Conservation (phyloP, 2,113 vertebrate genomes). For the Arvicanthis niloticus region DNA sequence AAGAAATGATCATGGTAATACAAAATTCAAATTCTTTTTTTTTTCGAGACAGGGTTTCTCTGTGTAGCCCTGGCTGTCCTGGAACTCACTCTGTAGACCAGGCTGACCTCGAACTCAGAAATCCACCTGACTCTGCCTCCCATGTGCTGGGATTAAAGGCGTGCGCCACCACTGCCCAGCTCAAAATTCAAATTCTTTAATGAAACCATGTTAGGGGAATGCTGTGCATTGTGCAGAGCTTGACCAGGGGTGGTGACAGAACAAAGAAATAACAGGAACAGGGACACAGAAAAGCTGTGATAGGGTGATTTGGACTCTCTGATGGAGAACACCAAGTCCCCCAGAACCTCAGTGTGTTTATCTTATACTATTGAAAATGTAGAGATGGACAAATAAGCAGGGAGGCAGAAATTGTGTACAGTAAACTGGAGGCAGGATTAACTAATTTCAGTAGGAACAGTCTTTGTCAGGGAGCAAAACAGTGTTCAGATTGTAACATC, state of each 20-base stretch:
- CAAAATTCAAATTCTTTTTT: not conserved
- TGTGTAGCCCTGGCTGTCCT: no score
- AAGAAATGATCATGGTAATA: not conserved
- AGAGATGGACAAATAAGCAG: not conserved
- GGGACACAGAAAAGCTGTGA: not conserved
- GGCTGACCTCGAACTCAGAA: no score
- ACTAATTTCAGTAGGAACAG: not conserved
- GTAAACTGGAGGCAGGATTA: not conserved
- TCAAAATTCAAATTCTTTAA: not conserved
- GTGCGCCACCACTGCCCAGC: no score
- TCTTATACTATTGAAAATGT: no score
- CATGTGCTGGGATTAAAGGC: no score
- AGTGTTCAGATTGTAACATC: not conserved
- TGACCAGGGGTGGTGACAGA: not conserved
- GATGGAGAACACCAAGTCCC: not conserved
- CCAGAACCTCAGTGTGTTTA: not conserved
- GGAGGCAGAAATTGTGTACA: not conserved
- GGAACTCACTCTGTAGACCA: no score
- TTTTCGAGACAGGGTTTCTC: no score
- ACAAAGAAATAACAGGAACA: not conserved
- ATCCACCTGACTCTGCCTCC: no score
- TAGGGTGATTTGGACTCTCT: not conserved
- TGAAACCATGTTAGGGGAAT: not conserved
- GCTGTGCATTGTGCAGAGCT: not conserved
- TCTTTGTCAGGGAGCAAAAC: not conserved